Evolutionary conservation across 2,888 invertebrate species (phyloP), one percentile per base, ranked within the genome.

Genomic region (Helleia helle): DNA sequence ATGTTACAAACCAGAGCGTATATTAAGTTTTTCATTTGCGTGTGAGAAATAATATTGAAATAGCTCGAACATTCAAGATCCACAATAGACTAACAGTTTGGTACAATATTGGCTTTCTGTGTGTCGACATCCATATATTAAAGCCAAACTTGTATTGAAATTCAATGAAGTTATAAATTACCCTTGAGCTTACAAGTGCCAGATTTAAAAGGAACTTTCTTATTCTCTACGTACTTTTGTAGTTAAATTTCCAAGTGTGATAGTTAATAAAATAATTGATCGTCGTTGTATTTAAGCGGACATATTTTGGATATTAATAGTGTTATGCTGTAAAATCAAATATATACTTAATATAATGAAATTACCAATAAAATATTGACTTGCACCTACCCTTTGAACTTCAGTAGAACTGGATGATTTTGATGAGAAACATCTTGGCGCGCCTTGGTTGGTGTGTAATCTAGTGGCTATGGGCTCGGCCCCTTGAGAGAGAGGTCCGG

Each of bases 271-370:
- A 43, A 40, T 44, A 40, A 34, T 40, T 44, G 38, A 47, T 71
- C 68, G 58, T 70, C 66, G 71, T 65, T 72, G 64, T 72, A 71
- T 71, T 76, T 71, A 70, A 70, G 64, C 72, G 56, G 64, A 52
- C 43, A 71, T 79, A 76, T 81, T 79, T 79, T 79, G 75, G 71
- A 77, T 77, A 72, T 71, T 52, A 71, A 63, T 79, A 79, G 75
- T 69, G 67, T 71, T 71, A 71, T 58, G 75, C 75, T 76, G 73
- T 75, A 59, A 69, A 72, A 71, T 61, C 37, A 41, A 46, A 40
- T 40, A 41, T 44, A 40, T 44, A 48, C 28, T 43, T 42, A 44
- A 42, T 43, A 37, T 49, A 49, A 45, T 44, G 29, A 38, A 45
- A 38, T 42, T 49, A 36, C 49, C 41, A 38, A 29, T 40, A 14